A percentile compares a stretch with the other conserved stretches of the same genome.
phyloP scores from a whole-genome alignment of 2,113 vertebrate genomes.

The Pongo abelii region DNA sequence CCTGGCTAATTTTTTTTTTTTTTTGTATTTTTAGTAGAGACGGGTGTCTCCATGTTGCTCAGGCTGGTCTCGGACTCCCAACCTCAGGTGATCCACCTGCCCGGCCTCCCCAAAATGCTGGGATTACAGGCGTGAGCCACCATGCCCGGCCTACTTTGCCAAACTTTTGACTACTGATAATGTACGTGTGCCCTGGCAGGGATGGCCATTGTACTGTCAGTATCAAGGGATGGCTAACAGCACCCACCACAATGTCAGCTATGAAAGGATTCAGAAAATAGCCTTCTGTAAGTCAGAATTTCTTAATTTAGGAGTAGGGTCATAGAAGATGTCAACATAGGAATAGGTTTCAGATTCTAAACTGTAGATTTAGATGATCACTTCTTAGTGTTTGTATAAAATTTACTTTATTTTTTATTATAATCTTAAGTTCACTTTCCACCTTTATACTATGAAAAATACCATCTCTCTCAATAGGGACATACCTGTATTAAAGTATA shows the following conservation, averaged over 20 bases:
- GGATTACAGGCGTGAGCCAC: no score
- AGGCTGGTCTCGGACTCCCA: no score
- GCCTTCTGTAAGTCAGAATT: no score
- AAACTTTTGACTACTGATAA: not conserved
- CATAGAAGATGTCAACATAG: not conserved
- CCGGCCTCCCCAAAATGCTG: no score
- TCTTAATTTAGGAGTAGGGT: no score
- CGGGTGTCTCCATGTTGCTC: no score
- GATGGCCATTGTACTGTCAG: rapidly evolving
- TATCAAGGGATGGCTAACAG: not conserved
- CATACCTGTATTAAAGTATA: not conserved
- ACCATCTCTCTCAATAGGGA: not conserved
- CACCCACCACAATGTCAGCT: no score
- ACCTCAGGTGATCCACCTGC: no score
- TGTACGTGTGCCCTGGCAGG: not conserved
- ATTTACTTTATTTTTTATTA: not conserved
- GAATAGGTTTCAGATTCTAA: not conserved
- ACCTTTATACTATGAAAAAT: not conserved
- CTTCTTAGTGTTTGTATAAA: not conserved
- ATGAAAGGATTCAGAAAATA: no score
- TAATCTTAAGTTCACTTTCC: not conserved
- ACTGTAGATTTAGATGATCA: not conserved
- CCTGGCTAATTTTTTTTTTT: no score
- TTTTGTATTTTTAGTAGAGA: no score
- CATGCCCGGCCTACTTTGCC: not conserved